Percentiles rank a stretch among this genome's conserved stretches.
Conservation (phyloP, 37 sponge, comb jelly and placozoan genomes). For the Halichondria panicea region DNA sequence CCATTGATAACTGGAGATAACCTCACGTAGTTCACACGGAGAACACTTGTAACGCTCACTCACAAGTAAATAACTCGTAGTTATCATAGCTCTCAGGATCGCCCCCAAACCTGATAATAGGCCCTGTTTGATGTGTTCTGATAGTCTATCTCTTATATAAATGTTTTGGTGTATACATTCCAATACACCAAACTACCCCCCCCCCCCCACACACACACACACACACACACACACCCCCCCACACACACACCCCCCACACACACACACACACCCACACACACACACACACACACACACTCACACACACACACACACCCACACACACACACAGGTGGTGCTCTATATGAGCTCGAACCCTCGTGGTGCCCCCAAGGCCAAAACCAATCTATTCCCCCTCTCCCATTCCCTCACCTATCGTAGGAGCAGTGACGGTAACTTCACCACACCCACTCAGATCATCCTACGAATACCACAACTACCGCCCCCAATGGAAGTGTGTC, state of each 20-base stretch:
- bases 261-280: slow-evolving; percentile 23
- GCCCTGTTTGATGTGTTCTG: no score
- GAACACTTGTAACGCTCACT: no score
- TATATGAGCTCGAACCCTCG: neutral
- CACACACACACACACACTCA: slow-evolving; percentile 31
- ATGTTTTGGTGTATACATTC: neutral
- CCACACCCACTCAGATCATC: neutral
- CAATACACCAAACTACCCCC: no score
- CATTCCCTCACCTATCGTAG: neutral
- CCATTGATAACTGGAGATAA: no score
- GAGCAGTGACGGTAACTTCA: neutral
- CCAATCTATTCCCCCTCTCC: slow-evolving; percentile 1
- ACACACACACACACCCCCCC: slow-evolving; percentile 19
- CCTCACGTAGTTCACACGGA: no score
- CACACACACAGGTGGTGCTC: slow-evolving; percentile 16
- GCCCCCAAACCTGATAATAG: no score
- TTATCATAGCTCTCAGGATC: no score
- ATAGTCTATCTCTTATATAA: neutral
- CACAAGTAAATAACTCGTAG: no score
- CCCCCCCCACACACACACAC: slow-evolving; percentile 14
- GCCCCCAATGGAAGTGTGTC: no score
- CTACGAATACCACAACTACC: no score
- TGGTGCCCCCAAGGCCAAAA: no score
- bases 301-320: slow-evolving; percentile 46
- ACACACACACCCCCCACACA: slow-evolving; percentile 18